Evolutionary conservation across 2,797 vertebrate species (phyloP), one percentile per base, ranked within the genome.

Genomic region (Syngnathus rostellatus): DNA sequence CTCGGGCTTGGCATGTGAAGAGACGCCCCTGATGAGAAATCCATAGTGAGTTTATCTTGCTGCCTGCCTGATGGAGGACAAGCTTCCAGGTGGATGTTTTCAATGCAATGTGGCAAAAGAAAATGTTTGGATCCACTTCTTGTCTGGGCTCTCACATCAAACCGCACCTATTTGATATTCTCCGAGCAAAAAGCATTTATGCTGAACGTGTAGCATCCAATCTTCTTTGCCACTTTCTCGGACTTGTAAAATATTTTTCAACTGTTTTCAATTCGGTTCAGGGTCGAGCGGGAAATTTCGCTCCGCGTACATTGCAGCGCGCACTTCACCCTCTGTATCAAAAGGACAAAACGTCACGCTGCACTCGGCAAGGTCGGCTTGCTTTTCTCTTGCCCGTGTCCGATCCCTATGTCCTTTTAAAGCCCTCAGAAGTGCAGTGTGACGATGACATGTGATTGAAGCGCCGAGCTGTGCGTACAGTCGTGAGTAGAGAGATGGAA

Each of bases 21-120:
- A 39, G 40, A 40, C 38, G 38, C 19, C 54, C 1, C 31, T 40
- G 10, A 51, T 8, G 60, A 51, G 1, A 43, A 45, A 60, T 67
- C 9, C n/a, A 55, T 51, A 2, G 39, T 40, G 25, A 6, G 6
- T 51, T 41, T 23, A 23, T 38, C 40, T 61, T 61, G 21, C 39
- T 11, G 58, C 41, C 5, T 46, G 45, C 39, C 55, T 61, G 31
- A 37, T 14, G 21, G 60, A 7, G 67, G 54, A 77, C 69, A 61
- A 41, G 17, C 9, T 37, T 21, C 16, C 50, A 6, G n/a, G 6
- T 37, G 25, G 8, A n/a, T 14, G 12, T 10, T 8, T 57, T 57
- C 17, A 57, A 57, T 7, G 2, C 6, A 8, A 57, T 48, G 8
- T 21, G n/a, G n/a, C 0, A 21, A 19, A 8, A n/a, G 8, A 6